Base-by-base conservation (phyloP, 2,797 vertebrate species). In the Artibeus jamaicensis region DNA sequence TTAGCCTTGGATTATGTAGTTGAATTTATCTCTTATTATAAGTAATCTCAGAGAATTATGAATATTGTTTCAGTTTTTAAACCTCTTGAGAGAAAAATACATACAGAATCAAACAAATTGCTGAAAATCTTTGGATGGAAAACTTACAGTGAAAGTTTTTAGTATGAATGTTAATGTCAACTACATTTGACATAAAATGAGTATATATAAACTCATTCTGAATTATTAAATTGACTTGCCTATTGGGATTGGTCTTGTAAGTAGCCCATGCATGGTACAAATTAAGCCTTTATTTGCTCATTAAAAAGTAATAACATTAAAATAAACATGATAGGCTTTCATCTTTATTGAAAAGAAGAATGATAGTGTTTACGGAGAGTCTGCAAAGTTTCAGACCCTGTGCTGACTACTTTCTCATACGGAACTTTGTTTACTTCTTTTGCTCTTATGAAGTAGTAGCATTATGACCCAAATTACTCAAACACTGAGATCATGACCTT, bases 61-160 rank as follows among this genome's bases (percentile, higher is more conserved):
- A 21, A 74, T n/a, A 67, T 71, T 88, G 21, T 86, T 91, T 87
- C 32, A 74, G 48, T 78, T 91, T 94, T 39, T 91, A 76, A 86
- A 83, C 11, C 39, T 94, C 32, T 77, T 71, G 44, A 86, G 92
- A 48, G 92, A 26, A 94, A n/a, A n/a, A 86, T 92, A 74, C 29
- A 78, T 67, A 70, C 6, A 95, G 57, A 16, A 76, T 18, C 37
- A 46, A 94, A 82, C 6, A 88, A 94, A 89, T 12, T 62, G 34
- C 34, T 87, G 42, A 68, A 92, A 94, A 67, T 32, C 18, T 92
- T 44, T 83, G 19, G 50, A 21, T 53, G 10, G 42, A 79, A 90
- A 68, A 78, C 9, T 89, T 71, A n/a, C 67, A 74, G 7, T 46
- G 57, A 88, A 53, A 11, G 21, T 62, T 59, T 86, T 79, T 55